Evolutionary conservation across 2,113 vertebrate species (phyloP), one percentile per base, ranked within the genome.

Genomic region (Tetrao urogallus): DNA sequence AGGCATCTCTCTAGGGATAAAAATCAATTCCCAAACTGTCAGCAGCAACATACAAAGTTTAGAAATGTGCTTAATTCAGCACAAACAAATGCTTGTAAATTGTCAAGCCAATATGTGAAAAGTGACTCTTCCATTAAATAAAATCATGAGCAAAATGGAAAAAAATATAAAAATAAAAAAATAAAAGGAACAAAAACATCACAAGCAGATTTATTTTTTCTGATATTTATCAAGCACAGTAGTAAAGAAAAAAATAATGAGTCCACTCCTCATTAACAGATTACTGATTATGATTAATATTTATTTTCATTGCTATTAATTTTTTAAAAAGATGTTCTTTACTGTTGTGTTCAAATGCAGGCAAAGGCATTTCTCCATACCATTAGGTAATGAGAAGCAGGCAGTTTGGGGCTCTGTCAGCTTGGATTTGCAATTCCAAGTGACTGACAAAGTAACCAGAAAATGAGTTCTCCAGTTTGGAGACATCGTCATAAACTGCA

Each of bases 51-150:
- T 54, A 92, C 82, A 84, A 95, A 94, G 91, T 95, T 96, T 97
- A 94, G 91, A 94, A 97, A 96, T 95, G 88, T 88, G 90, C 93
- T 94, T 97, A 95, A 95, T 95, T 96, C 93, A 97, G 91, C 95
- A 94, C 93, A 96, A 96, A 92, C 89, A 94, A 91, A 94, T 90
- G 88, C 88, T 86, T 94, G 91, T 89, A 96, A 95, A 94, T 94
- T 95, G 94, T 94, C 95, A 92, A 78, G 72, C 85, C 86, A 91
- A 65, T 91, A 95, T 73, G 73, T 90, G 80, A 97, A 43, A 91
- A 92, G 76, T 92, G 76, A 84, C 79, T 94, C 93, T 86, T 94
- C 91, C 79, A 94, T 96, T 96, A 97, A 94, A 94, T 78, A 86
- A 95, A 96, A 95, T 95, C 80, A 95, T 86, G 91, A 95, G 76